Evolutionary conservation across 2,113 vertebrate genomes (phyloP).

Genomic region (Suncus etruscus): DNA sequence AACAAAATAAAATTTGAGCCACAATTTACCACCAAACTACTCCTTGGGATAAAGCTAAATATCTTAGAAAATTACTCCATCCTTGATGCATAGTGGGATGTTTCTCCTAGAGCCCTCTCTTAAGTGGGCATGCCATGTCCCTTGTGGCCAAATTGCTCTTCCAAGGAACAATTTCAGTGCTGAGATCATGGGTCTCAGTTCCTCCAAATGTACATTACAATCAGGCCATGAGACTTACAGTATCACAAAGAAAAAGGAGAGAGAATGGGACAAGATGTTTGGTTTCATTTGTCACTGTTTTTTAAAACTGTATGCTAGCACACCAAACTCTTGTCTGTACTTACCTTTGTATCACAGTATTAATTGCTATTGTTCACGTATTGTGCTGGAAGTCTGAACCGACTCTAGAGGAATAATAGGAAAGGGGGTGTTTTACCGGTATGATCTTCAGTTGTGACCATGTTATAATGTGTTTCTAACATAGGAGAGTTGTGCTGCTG

Average conservation of each 20-base stretch:
- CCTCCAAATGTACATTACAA: conserved; percentile 54
- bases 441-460: conserved; percentile 69
- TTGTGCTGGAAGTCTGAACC: conserved; percentile 41
- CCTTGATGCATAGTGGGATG: neutral
- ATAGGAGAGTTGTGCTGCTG: conserved; percentile 88
- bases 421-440: conserved; percentile 60
- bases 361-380: conserved; percentile 49
- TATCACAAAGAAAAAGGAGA: conserved; percentile 42
- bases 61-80: conserved; percentile 53
- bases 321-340: conserved; percentile 54
- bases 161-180: conserved; percentile 48
- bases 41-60: conserved; percentile 61
- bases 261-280: conserved; percentile 62
- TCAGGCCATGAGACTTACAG: conserved; percentile 2
- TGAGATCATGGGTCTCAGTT: conserved; percentile 52
- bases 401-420: conserved; percentile 49
- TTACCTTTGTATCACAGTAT: conserved; percentile 47
- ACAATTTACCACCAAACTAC: conserved; percentile 35
- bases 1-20: conserved; percentile 63
- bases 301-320: conserved; percentile 21
- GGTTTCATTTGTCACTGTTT: conserved; percentile 46
- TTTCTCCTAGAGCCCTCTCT: neutral
- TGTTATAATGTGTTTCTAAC: conserved; percentile 77
- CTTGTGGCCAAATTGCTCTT: conserved; percentile 59
- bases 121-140: neutral